Base-by-base conservation (phyloP, 30 jellyfish, hydroid and myxozoan genomes). In the Morbakka virulenta region DNA sequence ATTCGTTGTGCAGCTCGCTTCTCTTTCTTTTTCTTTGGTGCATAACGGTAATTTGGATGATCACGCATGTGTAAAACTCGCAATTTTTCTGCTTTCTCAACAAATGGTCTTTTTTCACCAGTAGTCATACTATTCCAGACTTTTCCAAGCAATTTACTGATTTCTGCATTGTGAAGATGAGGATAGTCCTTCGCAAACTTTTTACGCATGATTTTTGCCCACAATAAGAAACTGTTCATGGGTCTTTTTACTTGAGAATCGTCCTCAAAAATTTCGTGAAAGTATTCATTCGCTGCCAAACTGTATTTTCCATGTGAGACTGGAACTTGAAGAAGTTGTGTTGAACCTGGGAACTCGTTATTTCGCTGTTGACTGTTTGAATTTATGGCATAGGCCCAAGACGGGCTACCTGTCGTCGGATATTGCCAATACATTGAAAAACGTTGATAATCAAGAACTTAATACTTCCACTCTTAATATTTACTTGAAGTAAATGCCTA, bases 191-290 rank as follows among this genome's bases (percentile, higher is more conserved):
- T 85, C 0, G 99, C 96, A 66, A 75, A 92, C 64, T 81, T 85
- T 79, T 84, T 92, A 47, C 99, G 74, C 96, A 86, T 92, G 26
- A 92, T 86, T 86, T 92, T 92, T 33, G 99, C 96, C 99, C 99
- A 92, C 47, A 92, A 78, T 49, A 92, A 64, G 52, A 92, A 92
- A 49, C 96, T 83, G 57, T 85, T 92, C 99, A 92, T 92, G 20
- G 99, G 99, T 25, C 99, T 69, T 76, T 92, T 92, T 28, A 92
- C 99, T n/a, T 85, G 90, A 0, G 83, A 89, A 21, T 84, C 88
- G 71, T 85, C 98, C 2, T 81, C 97, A 33, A 6, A 41, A 41
- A 41, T 6, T 17, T 41, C 57, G 9, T 9, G 57, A 17, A 41
- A 41, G 17, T 6, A 41, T 6, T 41, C 57, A 41, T 41, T 41